Evolutionary conservation across 2,113 vertebrate species (phyloP).

Genomic region (Egretta garzetta): DNA sequence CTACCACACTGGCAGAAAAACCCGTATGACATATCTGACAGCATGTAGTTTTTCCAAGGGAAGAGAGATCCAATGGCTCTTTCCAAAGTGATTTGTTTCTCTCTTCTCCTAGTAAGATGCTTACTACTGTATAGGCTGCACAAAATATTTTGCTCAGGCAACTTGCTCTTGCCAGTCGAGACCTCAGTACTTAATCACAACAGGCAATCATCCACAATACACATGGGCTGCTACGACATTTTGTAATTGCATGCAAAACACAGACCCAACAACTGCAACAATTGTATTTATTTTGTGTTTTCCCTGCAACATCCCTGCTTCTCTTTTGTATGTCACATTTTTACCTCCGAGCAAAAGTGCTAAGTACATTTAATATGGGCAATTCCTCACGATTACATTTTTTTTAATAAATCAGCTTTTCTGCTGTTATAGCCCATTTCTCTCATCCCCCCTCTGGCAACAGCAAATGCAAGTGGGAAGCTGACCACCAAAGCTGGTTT

Average conservation of each 20-base stretch:
- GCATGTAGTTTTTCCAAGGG: neutral
- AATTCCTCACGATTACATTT: neutral
- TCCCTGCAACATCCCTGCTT: neutral
- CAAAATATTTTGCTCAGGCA: neutral
- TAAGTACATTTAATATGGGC: neutral
- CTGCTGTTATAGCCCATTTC: neutral
- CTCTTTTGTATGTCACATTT: neutral
- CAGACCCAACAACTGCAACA: neutral
- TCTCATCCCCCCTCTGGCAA: conserved; percentile 9
- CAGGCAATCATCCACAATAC: neutral
- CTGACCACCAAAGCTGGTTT: neutral
- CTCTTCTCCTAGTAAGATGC: neutral
- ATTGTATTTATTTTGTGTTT: neutral
- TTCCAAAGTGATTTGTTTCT: neutral
- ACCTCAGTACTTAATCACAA: neutral
- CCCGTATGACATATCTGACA: neutral
- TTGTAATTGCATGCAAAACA: neutral
- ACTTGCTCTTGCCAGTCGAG: neutral
- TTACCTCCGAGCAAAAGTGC: neutral
- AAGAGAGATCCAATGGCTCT: neutral
- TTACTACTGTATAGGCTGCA: neutral
- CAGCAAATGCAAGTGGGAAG: neutral
- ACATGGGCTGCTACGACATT: neutral
- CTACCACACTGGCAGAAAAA: neutral
- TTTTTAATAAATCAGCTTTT: neutral